Evolutionary conservation across 2,113 vertebrate species (phyloP).

Genomic region (Rhombomys opimus): DNA sequence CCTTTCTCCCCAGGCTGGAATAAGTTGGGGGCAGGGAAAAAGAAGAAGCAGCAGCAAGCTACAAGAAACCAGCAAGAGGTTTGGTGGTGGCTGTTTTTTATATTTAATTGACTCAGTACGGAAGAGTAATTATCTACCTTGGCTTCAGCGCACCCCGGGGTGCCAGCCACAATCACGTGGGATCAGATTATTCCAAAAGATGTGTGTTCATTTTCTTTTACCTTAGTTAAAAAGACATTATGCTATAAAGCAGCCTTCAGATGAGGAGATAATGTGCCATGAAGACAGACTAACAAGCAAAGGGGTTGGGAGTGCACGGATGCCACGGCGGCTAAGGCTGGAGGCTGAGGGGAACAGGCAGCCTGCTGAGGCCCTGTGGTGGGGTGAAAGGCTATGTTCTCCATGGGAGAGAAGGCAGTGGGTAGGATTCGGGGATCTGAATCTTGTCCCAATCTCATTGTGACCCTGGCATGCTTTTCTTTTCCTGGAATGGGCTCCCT

Average conservation of each 20-base stretch:
- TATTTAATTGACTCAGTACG: constrained; percentile 49
- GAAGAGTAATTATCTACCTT: constrained; percentile 48
- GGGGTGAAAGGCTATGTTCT: neutral
- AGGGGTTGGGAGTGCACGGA: neutral
- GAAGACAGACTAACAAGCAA: neutral
- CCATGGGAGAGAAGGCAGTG: neutral
- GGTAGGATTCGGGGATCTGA: neutral
- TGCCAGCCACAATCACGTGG: neutral
- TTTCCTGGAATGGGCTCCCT: neutral
- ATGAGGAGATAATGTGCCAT: constrained; percentile 32
- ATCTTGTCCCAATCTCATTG: neutral
- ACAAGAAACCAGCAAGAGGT: neutral
- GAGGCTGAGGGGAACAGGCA: neutral
- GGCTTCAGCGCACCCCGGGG: neutral
- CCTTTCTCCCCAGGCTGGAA: neutral
- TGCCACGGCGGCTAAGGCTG: fast-evolving
- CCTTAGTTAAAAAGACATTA: constrained; percentile 66
- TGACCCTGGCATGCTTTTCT: neutral
- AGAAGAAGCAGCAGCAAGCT: neutral
- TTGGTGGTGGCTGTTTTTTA: neutral
- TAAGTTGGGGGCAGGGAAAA: neutral
- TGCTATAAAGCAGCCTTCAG: constrained; percentile 28
- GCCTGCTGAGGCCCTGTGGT: neutral
- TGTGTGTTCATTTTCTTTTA: constrained; percentile 33
- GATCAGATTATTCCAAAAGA: constrained; percentile 51